Percentiles rank a stretch among this genome's conserved stretches.
phyloP scores from a whole-genome alignment of 37 sponge, comb jelly and placozoan genomes.

The Aphrocallistes beatrix region DNA sequence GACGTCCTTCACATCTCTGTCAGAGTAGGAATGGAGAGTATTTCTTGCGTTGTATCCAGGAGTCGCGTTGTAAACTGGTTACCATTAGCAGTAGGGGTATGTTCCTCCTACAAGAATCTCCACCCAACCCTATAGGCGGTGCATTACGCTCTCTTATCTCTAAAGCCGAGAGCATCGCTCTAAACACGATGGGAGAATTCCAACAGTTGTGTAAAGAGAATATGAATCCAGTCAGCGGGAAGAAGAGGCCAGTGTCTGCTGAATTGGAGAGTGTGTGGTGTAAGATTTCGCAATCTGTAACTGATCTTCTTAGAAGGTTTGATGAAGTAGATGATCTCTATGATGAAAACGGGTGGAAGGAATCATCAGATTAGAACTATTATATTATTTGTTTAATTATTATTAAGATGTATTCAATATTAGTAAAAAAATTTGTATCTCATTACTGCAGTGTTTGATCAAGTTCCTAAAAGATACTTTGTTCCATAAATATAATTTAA shows the following conservation, averaged over 20 bases:
- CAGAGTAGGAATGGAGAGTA: neutral
- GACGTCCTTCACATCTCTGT: neutral
- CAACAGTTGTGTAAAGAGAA: neutral
- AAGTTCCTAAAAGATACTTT: neutral
- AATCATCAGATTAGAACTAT: neutral
- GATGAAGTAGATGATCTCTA: neutral
- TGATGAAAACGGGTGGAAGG: neutral
- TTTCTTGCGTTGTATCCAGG: neutral
- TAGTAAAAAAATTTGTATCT: no score
- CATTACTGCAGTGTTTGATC: neutral
- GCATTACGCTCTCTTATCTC: neutral
- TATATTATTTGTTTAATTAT: neutral
- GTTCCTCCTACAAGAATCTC: neutral
- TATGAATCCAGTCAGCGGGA: neutral
- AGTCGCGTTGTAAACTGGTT: neutral
- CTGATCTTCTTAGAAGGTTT: neutral
- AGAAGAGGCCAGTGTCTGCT: neutral
- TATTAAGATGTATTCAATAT: neutral
- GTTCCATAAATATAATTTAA: neutral
- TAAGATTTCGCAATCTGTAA: constrained; percentile 1
- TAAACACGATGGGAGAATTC: neutral
- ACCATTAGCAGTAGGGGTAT: constrained; percentile 12
- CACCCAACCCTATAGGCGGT: neutral
- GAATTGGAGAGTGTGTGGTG: neutral
- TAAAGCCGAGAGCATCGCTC: constrained; percentile 15